A percentile compares a stretch with the other conserved stretches of the same genome.
Evolutionary conservation across 2,113 vertebrate genomes (phyloP).

Genomic region (Clinocottus analis): DNA sequence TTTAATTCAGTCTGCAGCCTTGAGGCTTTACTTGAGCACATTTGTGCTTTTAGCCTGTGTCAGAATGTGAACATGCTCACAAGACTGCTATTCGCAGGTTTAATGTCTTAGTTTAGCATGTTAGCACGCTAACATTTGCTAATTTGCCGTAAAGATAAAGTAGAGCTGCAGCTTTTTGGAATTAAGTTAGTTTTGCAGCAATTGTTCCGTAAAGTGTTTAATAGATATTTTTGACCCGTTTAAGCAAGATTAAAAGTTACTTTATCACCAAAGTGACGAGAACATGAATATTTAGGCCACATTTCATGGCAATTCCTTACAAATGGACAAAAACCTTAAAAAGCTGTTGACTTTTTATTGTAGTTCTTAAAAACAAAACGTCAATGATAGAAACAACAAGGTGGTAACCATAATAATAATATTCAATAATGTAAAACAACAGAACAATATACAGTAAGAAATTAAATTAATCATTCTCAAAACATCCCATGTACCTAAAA

Average conservation of each 20-base stretch:
- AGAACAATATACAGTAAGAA: conserved; percentile 73
- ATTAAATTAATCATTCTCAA: conserved; percentile 75
- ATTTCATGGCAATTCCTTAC: not conserved
- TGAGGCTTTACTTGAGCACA: not conserved
- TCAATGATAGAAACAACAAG: conserved; percentile 77
- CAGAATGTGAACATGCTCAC: not conserved
- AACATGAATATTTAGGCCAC: not conserved
- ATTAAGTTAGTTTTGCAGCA: not conserved
- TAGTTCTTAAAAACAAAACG: conserved; percentile 78
- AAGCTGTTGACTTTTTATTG: conserved; percentile 76
- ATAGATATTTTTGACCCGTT: not conserved
- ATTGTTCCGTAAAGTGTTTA: not conserved
- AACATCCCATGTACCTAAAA: conserved; percentile 63
- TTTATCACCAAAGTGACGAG: not conserved
- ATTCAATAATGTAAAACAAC: conserved; percentile 75
- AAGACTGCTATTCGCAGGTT: not conserved
- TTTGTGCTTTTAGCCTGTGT: not conserved
- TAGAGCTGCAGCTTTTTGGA: not conserved
- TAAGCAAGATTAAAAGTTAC: not conserved
- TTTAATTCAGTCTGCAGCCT: not conserved
- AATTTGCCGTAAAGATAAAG: not conserved
- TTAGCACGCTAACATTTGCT: not conserved
- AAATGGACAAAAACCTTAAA: conserved; percentile 16
- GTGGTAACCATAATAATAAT: conserved; percentile 72
- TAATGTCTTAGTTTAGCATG: not conserved